Conservation (phyloP, 2,888 invertebrate species). For the Esperia sulphurella region DNA sequence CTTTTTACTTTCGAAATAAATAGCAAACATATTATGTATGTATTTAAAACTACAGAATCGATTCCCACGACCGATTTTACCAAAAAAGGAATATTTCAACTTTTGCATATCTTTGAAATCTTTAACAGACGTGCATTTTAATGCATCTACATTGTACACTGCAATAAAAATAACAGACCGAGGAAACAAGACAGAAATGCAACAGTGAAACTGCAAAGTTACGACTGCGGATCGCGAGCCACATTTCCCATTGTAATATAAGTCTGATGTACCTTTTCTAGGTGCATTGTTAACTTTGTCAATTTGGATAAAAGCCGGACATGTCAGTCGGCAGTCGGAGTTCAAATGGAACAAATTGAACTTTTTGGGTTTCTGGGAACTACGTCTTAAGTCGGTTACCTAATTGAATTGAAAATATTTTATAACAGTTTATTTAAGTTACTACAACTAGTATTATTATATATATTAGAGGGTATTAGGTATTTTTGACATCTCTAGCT, state of each 20-base stretch:
- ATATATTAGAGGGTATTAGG: too few species aligned
- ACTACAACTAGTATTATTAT: too few species aligned
- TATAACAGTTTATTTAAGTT: too few species aligned
- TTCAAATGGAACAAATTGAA: background rate
- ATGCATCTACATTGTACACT: background rate
- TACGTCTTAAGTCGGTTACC: background rate
- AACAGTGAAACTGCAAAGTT: background rate
- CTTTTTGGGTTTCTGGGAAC: background rate
- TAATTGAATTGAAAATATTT: too few species aligned
- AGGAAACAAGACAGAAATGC: background rate
- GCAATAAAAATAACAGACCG: background rate
- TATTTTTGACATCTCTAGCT: too few species aligned
- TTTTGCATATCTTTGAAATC: background rate
- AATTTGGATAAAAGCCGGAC: constrained; percentile 9
- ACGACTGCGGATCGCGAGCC: background rate
- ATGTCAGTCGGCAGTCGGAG: constrained; percentile 2
- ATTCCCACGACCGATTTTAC: background rate
- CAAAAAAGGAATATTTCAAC: background rate
- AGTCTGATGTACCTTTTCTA: background rate
- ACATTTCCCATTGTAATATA: background rate
- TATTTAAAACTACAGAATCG: too few species aligned
- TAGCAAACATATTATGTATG: too few species aligned
- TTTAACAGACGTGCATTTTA: background rate
- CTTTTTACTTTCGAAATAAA: too few species aligned
- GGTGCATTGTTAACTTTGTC: background rate